phyloP scores from a whole-genome alignment of 2,888 invertebrate genomes.

The Clistopyga incitator region DNA sequence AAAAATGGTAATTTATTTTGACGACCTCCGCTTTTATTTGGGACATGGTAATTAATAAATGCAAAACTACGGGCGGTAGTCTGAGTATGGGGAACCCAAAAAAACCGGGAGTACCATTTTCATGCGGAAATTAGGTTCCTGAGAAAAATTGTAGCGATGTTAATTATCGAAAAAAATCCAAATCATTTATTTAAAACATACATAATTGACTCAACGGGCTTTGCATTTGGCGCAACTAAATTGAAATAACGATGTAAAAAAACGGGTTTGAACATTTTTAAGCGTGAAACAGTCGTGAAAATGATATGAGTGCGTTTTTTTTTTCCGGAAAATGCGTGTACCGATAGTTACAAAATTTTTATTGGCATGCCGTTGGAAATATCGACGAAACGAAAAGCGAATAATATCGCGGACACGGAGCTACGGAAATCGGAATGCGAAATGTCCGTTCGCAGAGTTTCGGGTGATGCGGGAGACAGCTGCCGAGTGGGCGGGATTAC shows the following conservation, averaged over 20 bases:
- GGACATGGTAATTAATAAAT: not conserved
- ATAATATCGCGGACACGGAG: conserved; percentile 4
- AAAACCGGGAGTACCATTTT: not conserved
- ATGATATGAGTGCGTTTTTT: not conserved
- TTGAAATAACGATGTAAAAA: no score
- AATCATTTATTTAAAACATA: no score
- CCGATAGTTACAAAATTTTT: conserved; percentile 37
- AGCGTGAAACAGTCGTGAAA: not conserved
- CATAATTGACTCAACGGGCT: no score
- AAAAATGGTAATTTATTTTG: conserved; percentile 20
- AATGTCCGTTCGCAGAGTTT: conserved; percentile 52
- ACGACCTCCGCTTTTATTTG: not conserved
- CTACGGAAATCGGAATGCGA: conserved; percentile 26
- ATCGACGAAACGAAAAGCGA: conserved; percentile 41
- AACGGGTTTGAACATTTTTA: no score
- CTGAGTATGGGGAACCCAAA: not conserved
- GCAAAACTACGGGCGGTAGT: not conserved
- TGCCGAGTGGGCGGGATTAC: conserved; percentile 69
- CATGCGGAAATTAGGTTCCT: not conserved
- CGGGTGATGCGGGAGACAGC: conserved; percentile 65
- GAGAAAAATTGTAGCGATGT: not conserved
- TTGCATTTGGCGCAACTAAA: no score
- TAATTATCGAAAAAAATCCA: not conserved
- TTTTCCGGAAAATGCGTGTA: not conserved
- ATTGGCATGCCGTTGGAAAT: conserved; percentile 49